These are phyloP conservation scores for Oncorhynchus keta DNA, from an alignment of 2,113 vertebrate species.

Conservation along the genomic window DNA sequence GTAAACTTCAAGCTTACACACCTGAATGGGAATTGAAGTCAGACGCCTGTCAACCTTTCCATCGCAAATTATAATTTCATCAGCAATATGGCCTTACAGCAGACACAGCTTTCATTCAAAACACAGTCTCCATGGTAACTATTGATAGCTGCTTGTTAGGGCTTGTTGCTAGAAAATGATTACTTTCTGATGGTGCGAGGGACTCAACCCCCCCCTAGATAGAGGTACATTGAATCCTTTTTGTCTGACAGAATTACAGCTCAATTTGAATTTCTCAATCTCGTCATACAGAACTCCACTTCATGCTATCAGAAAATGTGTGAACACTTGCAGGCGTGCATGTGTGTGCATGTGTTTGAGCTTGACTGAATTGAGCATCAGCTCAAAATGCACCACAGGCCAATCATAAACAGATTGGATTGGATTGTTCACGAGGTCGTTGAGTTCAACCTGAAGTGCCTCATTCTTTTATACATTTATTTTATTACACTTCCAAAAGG, in stretches of 20 bases:
- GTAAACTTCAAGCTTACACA: background rate
- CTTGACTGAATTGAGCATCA: background rate
- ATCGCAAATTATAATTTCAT: slow-evolving; percentile 19
- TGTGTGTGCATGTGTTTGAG: background rate
- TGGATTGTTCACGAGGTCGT: background rate
- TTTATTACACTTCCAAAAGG: background rate
- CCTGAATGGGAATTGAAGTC: background rate
- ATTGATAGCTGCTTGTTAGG: slow-evolving; percentile 15
- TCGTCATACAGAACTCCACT: no score
- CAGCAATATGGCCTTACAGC: slow-evolving; percentile 1
- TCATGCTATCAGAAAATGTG: background rate
- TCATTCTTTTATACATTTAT: no score
- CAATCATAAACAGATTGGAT: slow-evolving; percentile 9
- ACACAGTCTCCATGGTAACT: slow-evolving; percentile 20
- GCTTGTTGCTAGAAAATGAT: slow-evolving; percentile 10
- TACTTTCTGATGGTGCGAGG: background rate
- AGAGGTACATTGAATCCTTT: no score
- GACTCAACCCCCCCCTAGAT: background rate
- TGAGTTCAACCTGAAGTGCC: background rate
- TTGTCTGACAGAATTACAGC: background rate
- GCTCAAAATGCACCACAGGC: background rate
- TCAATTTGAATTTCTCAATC: no score
- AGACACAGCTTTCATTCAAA: slow-evolving; percentile 5
- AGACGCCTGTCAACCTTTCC: background rate
- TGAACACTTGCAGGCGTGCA: background rate